Evolutionary conservation across 1,140 invertebrate genomes (phyloP).

Genomic region (Heliconius nattereri): DNA sequence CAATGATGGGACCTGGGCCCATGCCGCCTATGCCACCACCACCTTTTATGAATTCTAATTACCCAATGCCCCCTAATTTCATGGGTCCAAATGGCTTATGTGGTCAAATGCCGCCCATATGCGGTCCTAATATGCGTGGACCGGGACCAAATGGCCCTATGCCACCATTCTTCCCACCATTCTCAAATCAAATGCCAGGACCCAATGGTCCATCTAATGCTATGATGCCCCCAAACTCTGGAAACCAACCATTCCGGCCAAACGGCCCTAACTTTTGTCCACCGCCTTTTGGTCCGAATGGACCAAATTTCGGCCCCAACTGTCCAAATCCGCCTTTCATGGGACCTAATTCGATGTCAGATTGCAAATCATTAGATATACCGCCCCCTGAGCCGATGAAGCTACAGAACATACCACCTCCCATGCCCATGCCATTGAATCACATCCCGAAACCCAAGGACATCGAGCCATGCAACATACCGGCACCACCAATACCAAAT

Average conservation of each 20-base stretch:
- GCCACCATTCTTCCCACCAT: slow-evolving; percentile 70
- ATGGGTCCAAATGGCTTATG: slow-evolving; percentile 60
- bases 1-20: slow-evolving; percentile 43
- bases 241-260: slow-evolving; percentile 44
- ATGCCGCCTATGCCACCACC: slow-evolving; percentile 50
- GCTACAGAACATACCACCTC: slow-evolving; percentile 63
- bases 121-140: slow-evolving; percentile 62
- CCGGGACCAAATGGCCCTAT: slow-evolving; percentile 69
- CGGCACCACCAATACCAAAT: slow-evolving; percentile 50
- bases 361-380: slow-evolving; percentile 63
- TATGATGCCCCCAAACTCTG: slow-evolving; percentile 57
- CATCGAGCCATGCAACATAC: slow-evolving; percentile 58
- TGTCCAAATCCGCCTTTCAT: slow-evolving; percentile 53
- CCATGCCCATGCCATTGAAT: slow-evolving; percentile 58
- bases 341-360: slow-evolving; percentile 48
- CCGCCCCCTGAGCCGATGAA: slow-evolving; percentile 63
- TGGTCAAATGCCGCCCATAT: slow-evolving; percentile 63
- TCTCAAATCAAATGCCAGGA: slow-evolving; percentile 63
- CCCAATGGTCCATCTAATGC: slow-evolving; percentile 65
- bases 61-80: slow-evolving; percentile 67
- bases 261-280: slow-evolving; percentile 44
- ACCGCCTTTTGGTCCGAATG: slow-evolving; percentile 48
- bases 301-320: slow-evolving; percentile 45
- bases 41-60: slow-evolving; percentile 65
- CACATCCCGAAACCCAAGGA: slow-evolving; percentile 65